A percentile compares a stretch with the other conserved stretches of the same genome.
These are phyloP conservation scores for Steatornis caripensis DNA, from an alignment of 2,113 vertebrate species.

Conservation along the genomic window DNA sequence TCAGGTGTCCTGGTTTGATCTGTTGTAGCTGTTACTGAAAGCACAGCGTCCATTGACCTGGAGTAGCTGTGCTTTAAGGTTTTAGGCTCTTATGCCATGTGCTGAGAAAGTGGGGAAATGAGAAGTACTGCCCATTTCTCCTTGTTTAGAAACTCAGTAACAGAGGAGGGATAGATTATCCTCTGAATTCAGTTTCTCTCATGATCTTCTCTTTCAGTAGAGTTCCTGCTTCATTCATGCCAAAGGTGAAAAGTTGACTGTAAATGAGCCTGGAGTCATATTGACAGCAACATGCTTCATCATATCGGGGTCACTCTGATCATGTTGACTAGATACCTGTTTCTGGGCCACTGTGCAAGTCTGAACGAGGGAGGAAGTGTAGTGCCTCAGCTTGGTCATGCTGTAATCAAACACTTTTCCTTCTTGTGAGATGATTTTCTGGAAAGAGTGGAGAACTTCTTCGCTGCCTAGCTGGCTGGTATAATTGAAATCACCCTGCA, in stretches of 20 bases:
- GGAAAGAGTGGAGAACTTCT: not conserved
- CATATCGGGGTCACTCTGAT: fast-evolving
- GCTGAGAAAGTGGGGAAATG: not conserved
- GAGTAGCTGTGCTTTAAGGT: not conserved
- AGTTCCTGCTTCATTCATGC: not conserved
- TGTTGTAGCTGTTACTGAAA: not conserved
- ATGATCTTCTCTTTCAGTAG: not conserved
- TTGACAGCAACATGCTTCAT: not conserved
- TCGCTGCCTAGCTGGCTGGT: not conserved
- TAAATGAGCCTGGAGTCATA: not conserved
- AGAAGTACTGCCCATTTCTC: not conserved
- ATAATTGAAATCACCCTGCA: not conserved
- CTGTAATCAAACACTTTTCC: not conserved
- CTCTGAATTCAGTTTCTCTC: not conserved
- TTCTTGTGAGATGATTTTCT: not conserved
- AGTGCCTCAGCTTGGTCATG: not conserved
- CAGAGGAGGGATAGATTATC: not conserved
- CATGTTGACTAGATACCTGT: not conserved
- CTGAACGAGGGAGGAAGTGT: not conserved
- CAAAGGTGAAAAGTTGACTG: not conserved
- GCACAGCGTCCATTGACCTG: not conserved
- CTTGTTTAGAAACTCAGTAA: not conserved
- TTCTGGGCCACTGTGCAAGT: not conserved
- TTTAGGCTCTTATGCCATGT: not conserved
- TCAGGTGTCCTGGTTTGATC: no score